These are phyloP conservation scores for Stenoptilia bipunctidactyla DNA, from an alignment of 2,888 invertebrate genomes.

Conservation along the genomic window DNA sequence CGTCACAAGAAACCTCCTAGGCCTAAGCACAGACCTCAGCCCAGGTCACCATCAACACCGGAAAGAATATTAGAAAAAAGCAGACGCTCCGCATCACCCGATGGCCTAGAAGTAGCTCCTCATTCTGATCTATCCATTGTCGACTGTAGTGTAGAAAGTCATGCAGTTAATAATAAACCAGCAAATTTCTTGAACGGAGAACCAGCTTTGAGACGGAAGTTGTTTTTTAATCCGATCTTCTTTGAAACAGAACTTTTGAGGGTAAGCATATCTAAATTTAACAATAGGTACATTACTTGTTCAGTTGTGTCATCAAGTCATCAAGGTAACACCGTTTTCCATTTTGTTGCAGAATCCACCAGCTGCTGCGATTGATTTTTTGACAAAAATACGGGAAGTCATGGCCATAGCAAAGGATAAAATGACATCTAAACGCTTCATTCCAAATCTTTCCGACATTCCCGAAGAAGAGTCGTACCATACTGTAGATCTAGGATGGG, in stretches of 20 bases:
- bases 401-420: slow-evolving; percentile 90
- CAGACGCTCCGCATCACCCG: slow-evolving; percentile 51
- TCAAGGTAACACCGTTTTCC: slow-evolving; percentile 2
- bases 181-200: slow-evolving; percentile 42
- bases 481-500: slow-evolving; percentile 60
- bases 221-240: slow-evolving; percentile 92
- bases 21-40: slow-evolving; percentile 25
- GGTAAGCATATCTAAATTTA: slow-evolving; percentile 59
- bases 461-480: slow-evolving; percentile 80
- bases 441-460: slow-evolving; percentile 82
- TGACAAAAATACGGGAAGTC: slow-evolving; percentile 89
- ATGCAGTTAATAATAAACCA: slow-evolving; percentile 24
- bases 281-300: too few relatives aligned
- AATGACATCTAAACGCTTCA: slow-evolving; percentile 84
- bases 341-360: slow-evolving; percentile 82
- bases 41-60: slow-evolving; percentile 33
- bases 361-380: slow-evolving; percentile 90
- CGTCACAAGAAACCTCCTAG: slow-evolving; percentile 47
- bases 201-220: slow-evolving; percentile 74
- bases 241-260: slow-evolving; percentile 87
- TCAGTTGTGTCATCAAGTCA: too few relatives aligned
- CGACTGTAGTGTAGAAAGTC: slow-evolving; percentile 45
- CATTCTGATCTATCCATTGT: slow-evolving; percentile 61
- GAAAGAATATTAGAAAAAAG: slow-evolving; percentile 39
- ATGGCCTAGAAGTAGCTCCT: slow-evolving; percentile 53